Evolutionary conservation across 2,797 vertebrate genomes (phyloP).

Genomic region (Momotus momota): DNA sequence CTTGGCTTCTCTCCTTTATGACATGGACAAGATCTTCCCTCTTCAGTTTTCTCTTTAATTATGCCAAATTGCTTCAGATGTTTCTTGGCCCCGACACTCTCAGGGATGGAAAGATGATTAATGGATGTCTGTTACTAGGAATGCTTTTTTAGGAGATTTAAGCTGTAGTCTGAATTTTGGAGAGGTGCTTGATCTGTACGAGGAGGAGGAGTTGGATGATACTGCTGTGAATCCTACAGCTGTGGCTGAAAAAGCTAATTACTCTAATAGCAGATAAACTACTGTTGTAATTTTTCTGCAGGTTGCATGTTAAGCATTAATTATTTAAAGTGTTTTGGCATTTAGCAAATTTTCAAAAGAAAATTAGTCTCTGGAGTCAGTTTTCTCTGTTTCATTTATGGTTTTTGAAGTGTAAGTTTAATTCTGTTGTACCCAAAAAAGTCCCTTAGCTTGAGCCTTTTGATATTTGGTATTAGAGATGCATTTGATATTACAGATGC

Average conservation of each 20-base stretch:
- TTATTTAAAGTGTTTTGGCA: not conserved
- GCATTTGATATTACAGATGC: not conserved
- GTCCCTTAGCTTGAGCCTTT: not conserved
- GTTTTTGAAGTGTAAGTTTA: not conserved
- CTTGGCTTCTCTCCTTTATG: not conserved
- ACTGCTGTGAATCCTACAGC: constrained; percentile 39
- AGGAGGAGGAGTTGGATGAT: constrained; percentile 69
- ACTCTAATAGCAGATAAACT: constrained; percentile 15
- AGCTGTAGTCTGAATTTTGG: constrained; percentile 64
- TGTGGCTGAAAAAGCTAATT: not conserved
- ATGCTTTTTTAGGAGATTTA: constrained; percentile 65
- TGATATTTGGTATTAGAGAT: not conserved
- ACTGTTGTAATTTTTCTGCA: constrained; percentile 54
- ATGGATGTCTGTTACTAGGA: constrained; percentile 40
- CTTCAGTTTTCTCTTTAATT: not conserved
- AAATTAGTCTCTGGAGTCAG: not conserved
- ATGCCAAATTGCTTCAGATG: not conserved
- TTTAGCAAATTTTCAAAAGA: not conserved
- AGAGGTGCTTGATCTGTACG: constrained; percentile 63
- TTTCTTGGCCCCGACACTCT: not conserved
- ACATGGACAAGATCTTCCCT: not conserved
- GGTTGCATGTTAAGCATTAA: constrained; percentile 20
- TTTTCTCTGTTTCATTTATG: not conserved
- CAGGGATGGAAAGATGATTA: not conserved
- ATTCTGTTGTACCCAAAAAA: not conserved